These are phyloP conservation scores for Sinella curviseta DNA, from an alignment of 1,140 invertebrate species.

Conservation along the genomic window DNA sequence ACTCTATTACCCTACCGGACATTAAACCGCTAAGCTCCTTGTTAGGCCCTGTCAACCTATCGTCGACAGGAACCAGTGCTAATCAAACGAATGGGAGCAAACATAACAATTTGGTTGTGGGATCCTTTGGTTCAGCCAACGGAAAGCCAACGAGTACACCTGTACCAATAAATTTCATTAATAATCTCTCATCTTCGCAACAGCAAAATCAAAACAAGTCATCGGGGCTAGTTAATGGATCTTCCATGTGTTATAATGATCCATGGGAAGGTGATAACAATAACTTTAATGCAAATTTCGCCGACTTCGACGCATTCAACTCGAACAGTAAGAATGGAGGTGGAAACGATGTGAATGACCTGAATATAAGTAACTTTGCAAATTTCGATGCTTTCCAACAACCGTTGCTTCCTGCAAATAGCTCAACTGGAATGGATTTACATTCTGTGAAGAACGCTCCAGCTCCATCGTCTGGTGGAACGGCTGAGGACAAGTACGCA, in stretches of 20 bases:
- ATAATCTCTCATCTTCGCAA: conserved; percentile 40
- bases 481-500: conserved; percentile 74
- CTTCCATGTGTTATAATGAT: neutral
- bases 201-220: conserved; percentile 20
- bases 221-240: neutral
- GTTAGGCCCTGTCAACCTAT: conserved; percentile 27
- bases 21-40: conserved; percentile 46
- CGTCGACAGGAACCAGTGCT: neutral
- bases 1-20: conserved; percentile 46
- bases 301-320: conserved; percentile 50
- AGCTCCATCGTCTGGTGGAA: neutral
- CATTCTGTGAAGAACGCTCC: neutral
- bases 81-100: conserved; percentile 18
- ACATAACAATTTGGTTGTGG: neutral
- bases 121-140: neutral
- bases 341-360: neutral
- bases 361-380: conserved; percentile 20
- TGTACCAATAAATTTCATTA: conserved; percentile 45
- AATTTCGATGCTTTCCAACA: conserved; percentile 11
- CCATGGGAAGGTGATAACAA: conserved; percentile 27
- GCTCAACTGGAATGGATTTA: neutral
- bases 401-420: conserved; percentile 23
- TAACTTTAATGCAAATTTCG: conserved; percentile 51
- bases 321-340: conserved; percentile 6
- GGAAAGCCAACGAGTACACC: conserved; percentile 6